Evolutionary conservation across 1,140 invertebrate species (phyloP), one percentile per base, ranked within the genome.

Genomic region (Daktulosphaira vitifoliae): DNA sequence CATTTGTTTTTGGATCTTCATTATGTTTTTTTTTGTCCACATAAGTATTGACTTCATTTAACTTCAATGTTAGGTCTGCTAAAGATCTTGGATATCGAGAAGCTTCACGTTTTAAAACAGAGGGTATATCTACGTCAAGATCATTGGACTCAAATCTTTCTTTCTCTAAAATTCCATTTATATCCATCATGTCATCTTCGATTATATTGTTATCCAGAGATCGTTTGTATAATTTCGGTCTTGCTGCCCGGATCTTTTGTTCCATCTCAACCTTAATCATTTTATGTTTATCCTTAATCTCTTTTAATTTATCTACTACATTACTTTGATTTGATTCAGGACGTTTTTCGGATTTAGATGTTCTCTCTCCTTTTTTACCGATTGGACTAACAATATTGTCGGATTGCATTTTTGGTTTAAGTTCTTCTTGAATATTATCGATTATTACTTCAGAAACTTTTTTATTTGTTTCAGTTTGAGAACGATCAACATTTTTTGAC

Each of bases 41-140:
- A 13, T 62, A 48, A 3, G 56, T 46, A 20, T 62, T 62, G 23
- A 48, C 56, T 26, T 62, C 56, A 16, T 62, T 62, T 6, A 62
- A 13, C 13, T 62, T 62, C 26, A 62, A 39, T 25, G 56, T 62
- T 18, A 62, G 46, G 2, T 62, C 56, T 18, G 56, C 56, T 16
- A 62, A 23, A 3, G 56, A 46, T 22, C 56, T 29, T 6, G 42
- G 42, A 46, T 33, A 33, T 2, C 39, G 39, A 33, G 15, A 9
- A 6, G 11, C n/a, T 20, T 33, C 42, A 22, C 23, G 9, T 29
- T 59, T 29, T 3, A 48, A 22, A 0, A n/a, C 26, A 18, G 56
- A 42, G 9, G 4, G 39, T 5, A 9, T 6, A 1, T 62, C 26
- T 29, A 46, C 9, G 25, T 33, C 16, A 8, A 33, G 9, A 7